Percentiles rank a stretch among this genome's conserved stretches.
These are phyloP conservation scores for Acronicta leporina DNA, from an alignment of 2,888 invertebrate species.

Conservation along the genomic window DNA sequence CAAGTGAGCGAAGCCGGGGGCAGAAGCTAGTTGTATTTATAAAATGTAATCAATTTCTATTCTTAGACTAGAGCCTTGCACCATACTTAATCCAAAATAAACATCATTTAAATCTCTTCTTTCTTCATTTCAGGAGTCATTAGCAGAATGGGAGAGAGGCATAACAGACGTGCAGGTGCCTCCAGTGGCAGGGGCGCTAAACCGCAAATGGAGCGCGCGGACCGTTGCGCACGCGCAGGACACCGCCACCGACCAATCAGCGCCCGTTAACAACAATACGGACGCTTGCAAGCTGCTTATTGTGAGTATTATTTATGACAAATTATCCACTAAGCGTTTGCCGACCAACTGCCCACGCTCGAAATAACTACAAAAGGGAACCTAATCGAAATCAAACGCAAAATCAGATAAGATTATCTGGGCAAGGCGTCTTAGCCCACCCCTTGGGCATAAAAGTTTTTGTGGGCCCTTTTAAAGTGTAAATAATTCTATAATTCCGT, in stretches of 20 bases:
- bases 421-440: no score
- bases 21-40: no score
- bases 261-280: conserved; percentile 74
- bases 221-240: conserved; percentile 77
- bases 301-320: conserved; percentile 66
- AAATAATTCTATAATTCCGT: no score
- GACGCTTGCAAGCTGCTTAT: conserved; percentile 83
- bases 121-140: conserved; percentile 75
- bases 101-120: neutral
- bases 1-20: no score
- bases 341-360: neutral
- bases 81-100: neutral
- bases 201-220: conserved; percentile 81
- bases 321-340: conserved; percentile 15
- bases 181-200: conserved; percentile 65
- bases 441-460: no score
- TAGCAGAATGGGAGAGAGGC: conserved; percentile 80
- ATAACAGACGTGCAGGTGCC: conserved; percentile 64
- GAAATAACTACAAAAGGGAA: no score
- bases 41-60: no score
- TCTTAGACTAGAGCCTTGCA: no score
- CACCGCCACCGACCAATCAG: conserved; percentile 73
- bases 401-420: no score
- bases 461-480: no score
- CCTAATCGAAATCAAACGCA: no score